phyloP scores from a whole-genome alignment of 2,113 vertebrate species.

The Apistogramma diplotaenia region DNA sequence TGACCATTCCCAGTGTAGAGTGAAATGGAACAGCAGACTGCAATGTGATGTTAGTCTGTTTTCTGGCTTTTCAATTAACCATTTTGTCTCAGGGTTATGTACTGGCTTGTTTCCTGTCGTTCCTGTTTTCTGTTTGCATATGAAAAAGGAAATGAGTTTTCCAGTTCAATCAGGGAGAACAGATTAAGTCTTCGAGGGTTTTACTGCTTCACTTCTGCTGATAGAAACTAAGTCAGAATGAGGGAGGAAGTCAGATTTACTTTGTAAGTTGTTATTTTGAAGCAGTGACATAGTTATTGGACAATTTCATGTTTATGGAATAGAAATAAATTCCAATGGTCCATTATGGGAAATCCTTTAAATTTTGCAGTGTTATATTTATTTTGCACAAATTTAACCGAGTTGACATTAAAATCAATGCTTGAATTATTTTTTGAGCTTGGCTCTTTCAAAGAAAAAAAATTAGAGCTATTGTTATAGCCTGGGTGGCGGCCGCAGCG shows the following conservation, averaged over 20 bases:
- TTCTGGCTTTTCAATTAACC: not conserved
- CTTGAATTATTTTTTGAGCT: too few species aligned
- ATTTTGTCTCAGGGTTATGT: not conserved
- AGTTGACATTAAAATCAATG: not conserved
- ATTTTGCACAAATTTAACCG: rapidly evolving
- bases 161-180: not conserved
- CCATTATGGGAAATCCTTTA: too few species aligned
- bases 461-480: too few species aligned
- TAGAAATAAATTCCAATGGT: not conserved
- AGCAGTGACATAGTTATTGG: not conserved
- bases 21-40: not conserved
- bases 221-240: not conserved
- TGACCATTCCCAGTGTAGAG: not conserved
- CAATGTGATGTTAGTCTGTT: not conserved
- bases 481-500: too few species aligned
- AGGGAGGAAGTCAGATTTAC: not conserved
- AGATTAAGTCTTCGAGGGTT: not conserved
- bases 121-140: not conserved
- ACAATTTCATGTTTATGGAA: not conserved
- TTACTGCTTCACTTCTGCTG: conserved; percentile 18
- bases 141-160: conserved; percentile 15
- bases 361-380: not conserved
- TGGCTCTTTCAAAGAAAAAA: too few species aligned
- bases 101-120: not conserved
- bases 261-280: not conserved